Evolutionary conservation across 2,113 vertebrate genomes (phyloP), one percentile per base, ranked within the genome.

Genomic region (Jaculus jaculus): DNA sequence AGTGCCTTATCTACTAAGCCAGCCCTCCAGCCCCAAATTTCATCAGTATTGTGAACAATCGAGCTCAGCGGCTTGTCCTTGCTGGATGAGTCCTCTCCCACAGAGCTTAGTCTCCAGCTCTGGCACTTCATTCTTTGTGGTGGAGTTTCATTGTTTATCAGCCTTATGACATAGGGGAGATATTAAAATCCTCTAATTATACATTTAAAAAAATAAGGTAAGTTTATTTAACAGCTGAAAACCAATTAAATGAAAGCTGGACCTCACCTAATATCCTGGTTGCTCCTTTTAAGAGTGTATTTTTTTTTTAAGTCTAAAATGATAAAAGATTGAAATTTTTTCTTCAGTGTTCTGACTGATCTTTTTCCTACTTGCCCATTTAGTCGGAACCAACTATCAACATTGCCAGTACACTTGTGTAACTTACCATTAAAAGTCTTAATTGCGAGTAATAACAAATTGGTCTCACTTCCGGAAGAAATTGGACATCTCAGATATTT

Each of bases 361-460:
- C 77, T 97, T 91, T 54, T 96, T 42, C 92, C 60, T 95, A 0
- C 42, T 91, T 93, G 61, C 74, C 71, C 80, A 61, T 97, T 93
- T 98, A 99, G 99, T 98, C 99, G 99, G 78, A 99, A 99, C 97
- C 99, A 99, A 92, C 98, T 99, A 93, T 99, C 99, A 24, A 98
- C 98, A 4, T 98, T 99, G 84, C 99, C 99, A 1, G 97, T 98
- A 9, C 98, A 99, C 28, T 96, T 99, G 92, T 99, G 99, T 97
- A 98, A 96, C 91, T 98, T 99, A 2, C 99, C 99, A 17, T 97
- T 99, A 84, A 99, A 99, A 98, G 99, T 99, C 79, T 97, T 99
- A 97, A 99, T 99, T 94, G 99, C 99, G 15, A 99, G 99, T 97
- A 99, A 99, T 98, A 99, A 99, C 97, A 99, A 99, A 92, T 97